Evolutionary conservation across 2,797 vertebrate species (phyloP).

Genomic region (Propithecus perrieri): DNA sequence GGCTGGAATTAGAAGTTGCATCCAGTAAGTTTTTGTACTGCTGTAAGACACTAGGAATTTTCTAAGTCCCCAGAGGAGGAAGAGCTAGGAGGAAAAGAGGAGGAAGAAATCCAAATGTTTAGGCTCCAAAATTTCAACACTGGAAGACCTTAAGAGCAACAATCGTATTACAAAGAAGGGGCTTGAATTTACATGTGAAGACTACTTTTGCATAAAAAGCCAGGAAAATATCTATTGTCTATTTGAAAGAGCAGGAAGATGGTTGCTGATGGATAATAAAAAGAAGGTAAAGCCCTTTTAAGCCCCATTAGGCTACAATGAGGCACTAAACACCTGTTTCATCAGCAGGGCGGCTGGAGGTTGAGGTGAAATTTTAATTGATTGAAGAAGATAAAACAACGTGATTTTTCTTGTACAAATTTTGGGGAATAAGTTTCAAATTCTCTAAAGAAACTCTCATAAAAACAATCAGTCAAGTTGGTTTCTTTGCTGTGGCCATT

Average conservation of each 20-base stretch:
- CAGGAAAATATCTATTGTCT: neutral
- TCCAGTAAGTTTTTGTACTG: neutral
- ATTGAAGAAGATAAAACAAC: slow-evolving; percentile 8
- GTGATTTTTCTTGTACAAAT: neutral
- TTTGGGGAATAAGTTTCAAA: neutral
- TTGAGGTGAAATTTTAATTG: neutral
- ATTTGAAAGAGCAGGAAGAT: neutral
- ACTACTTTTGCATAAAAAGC: neutral
- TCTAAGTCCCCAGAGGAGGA: neutral
- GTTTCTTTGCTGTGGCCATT: neutral
- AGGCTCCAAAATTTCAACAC: slow-evolving; percentile 1
- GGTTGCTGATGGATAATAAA: neutral
- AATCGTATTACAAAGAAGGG: neutral
- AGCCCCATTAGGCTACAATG: neutral
- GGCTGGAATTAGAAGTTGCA: neutral
- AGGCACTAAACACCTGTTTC: neutral
- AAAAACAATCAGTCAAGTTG: neutral
- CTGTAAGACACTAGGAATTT: neutral
- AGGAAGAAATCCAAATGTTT: neutral
- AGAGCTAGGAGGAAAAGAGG: neutral
- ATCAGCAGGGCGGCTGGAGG: neutral
- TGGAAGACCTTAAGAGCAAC: neutral
- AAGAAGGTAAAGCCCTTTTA: neutral
- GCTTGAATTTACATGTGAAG: neutral
- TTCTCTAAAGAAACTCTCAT: neutral